Evolutionary conservation across 2,797 vertebrate species (phyloP).

Genomic region (Tachyglossus aculeatus): DNA sequence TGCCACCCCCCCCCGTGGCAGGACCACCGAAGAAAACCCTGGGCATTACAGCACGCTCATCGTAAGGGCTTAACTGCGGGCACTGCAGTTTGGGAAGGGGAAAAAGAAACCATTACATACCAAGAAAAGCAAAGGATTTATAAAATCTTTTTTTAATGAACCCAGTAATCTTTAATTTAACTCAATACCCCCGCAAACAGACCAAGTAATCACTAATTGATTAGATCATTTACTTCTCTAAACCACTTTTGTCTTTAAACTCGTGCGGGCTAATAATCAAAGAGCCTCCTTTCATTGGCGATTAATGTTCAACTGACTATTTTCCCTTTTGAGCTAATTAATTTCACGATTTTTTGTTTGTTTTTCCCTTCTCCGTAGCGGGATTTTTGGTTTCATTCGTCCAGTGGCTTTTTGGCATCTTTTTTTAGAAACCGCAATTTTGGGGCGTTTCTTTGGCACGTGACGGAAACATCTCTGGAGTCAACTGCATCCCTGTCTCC

Average conservation of each 20-base stretch:
- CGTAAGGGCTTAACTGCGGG: not conserved
- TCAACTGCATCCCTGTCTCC: no score
- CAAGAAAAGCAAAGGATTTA: constrained; percentile 44
- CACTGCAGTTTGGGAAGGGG: constrained; percentile 6
- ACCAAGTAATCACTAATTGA: constrained; percentile 69
- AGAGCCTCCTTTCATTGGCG: constrained; percentile 40
- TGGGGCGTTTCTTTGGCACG: not conserved
- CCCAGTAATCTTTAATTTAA: constrained; percentile 67
- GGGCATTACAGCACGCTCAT: no score
- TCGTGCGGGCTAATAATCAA: constrained; percentile 38
- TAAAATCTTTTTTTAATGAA: constrained; percentile 57
- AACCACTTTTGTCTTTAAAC: constrained; percentile 45
- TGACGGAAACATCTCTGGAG: no score
- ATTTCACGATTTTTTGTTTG: no score
- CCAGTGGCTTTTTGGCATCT: not conserved
- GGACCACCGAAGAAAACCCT: no score
- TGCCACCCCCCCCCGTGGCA: no score
- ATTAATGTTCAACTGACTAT: constrained; percentile 47
- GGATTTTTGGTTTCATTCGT: not conserved
- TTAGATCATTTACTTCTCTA: constrained; percentile 64
- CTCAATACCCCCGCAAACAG: constrained; percentile 62
- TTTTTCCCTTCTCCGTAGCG: constrained; percentile 29
- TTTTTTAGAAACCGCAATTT: not conserved
- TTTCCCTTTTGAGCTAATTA: constrained; percentile 60
- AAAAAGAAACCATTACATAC: not conserved